Conservation (phyloP, 2,113 vertebrate genomes). For the Gadus chalcogrammus region DNA sequence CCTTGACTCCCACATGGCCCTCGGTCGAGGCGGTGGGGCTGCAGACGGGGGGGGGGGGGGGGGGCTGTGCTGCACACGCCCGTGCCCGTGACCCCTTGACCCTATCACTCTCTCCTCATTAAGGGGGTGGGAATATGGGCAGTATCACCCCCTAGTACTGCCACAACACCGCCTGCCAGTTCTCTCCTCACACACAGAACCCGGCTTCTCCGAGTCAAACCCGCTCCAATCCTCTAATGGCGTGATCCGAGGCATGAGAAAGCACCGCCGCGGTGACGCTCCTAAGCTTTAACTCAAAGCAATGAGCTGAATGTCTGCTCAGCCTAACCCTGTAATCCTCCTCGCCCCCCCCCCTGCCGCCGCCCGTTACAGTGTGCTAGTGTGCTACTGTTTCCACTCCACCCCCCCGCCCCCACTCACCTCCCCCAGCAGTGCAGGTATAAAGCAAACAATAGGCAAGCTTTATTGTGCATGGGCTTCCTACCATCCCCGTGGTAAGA, state of each 20-base stretch:
- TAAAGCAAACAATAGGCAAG: conserved; percentile 53
- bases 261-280: conserved; percentile 16
- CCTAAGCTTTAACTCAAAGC: conserved; percentile 27
- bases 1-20: too few relatives aligned
- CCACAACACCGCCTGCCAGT: neutral
- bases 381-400: too few relatives aligned
- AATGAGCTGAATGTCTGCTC: conserved; percentile 56
- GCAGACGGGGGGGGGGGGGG: too few relatives aligned
- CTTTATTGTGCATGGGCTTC: conserved; percentile 58
- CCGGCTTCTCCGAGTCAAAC: conserved; percentile 42
- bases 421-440: conserved; percentile 37
- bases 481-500: conserved; percentile 56
- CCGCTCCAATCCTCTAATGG: conserved; percentile 21
- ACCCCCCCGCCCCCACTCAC: neutral
- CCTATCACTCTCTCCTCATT: too few relatives aligned
- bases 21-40: too few relatives aligned
- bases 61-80: neutral
- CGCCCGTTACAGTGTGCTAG: neutral
- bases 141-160: too few relatives aligned
- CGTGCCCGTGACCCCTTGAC: too few relatives aligned
- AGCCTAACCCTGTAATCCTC: conserved; percentile 51
- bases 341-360: neutral
- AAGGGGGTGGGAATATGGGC: too few relatives aligned
- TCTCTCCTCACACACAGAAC: neutral
- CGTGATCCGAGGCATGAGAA: neutral